phyloP scores from a whole-genome alignment of 2,888 invertebrate genomes.

The Rhyacophila evoluta region DNA sequence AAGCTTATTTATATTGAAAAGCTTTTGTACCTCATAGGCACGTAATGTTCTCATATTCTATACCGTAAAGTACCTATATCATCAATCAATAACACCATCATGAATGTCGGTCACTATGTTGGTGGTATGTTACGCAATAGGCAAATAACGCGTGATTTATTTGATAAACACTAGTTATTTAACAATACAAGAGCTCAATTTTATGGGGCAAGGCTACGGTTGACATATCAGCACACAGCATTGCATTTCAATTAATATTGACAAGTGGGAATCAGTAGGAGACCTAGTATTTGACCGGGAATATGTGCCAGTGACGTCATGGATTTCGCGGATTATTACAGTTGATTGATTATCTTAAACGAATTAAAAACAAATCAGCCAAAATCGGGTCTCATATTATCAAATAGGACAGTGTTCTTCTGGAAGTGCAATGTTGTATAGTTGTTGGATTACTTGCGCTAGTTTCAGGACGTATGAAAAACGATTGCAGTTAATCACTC shows the following conservation, averaged over 20 bases:
- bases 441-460: no score
- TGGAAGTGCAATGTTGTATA: no score
- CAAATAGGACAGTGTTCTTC: no score
- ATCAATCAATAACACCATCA: not conserved
- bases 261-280: not conserved
- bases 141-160: conserved; percentile 14
- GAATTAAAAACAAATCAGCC: no score
- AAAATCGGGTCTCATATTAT: no score
- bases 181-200: conserved; percentile 15
- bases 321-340: no score
- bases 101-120: conserved; percentile 1
- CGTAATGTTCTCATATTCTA: not conserved
- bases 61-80: not conserved
- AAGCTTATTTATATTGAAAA: not conserved
- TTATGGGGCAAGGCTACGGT: not conserved
- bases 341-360: no score
- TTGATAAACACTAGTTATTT: conserved; percentile 8
- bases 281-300: not conserved
- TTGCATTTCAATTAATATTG: not conserved
- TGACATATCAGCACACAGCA: not conserved
- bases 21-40: not conserved
- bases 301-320: no score
- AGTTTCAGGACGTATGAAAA: no score
- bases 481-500: no score
- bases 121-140: conserved; percentile 5